Evolutionary conservation across 1,140 invertebrate species (phyloP).

Genomic region (Trissolcus basalis): DNA sequence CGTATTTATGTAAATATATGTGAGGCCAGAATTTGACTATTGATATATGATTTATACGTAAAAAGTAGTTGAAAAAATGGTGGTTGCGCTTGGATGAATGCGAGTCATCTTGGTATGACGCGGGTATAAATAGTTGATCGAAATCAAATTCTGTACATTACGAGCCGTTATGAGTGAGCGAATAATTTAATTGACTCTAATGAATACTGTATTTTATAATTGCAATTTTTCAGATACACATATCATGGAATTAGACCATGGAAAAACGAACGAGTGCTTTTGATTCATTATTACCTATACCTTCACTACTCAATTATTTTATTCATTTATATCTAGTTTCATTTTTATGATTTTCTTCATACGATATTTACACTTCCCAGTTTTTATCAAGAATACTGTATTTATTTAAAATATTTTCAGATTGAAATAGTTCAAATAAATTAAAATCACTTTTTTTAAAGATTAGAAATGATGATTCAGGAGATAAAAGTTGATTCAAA

Average conservation of each 20-base stretch:
- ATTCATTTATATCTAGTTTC: no score
- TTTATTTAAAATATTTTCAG: no score
- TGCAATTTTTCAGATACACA: conserved; percentile 55
- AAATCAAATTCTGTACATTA: conserved; percentile 46
- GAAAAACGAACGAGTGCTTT: conserved; percentile 20
- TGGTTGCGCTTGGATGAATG: conserved; percentile 34
- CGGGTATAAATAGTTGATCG: conserved; percentile 40
- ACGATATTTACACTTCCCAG: no score
- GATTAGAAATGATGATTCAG: no score
- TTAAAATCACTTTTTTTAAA: no score
- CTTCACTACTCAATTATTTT: no score
- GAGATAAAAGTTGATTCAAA: no score
- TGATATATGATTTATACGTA: conserved; percentile 21
- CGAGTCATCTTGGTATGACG: conserved; percentile 14
- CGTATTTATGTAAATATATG: conserved; percentile 27
- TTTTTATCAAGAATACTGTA: no score
- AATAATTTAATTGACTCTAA: conserved; percentile 55
- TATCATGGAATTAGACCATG: conserved; percentile 55
- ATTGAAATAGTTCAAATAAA: no score
- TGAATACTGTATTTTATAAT: conserved; percentile 57
- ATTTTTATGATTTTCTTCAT: no score
- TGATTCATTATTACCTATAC: background rate
- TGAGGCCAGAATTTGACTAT: conserved; percentile 34
- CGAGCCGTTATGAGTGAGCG: conserved; percentile 28
- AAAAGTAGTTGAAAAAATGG: conserved; percentile 24